Base-by-base conservation (phyloP, 2,888 invertebrate genomes). In the Alloplasta piceator region DNA sequence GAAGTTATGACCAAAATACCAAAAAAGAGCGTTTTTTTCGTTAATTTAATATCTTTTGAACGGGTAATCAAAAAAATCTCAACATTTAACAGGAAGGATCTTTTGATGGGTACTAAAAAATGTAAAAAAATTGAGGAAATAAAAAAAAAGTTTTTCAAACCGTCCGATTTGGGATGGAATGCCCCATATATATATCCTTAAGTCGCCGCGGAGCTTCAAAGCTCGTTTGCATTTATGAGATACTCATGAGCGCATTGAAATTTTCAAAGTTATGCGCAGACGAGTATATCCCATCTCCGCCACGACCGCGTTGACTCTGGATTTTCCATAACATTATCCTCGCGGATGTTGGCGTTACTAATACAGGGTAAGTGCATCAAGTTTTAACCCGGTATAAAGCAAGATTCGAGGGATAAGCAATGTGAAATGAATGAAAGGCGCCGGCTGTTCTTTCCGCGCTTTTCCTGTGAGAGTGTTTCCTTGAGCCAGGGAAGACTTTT, bases 161-260 rank as follows among this genome's bases (percentile, higher is more conserved):
- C n/a, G n/a, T n/a, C n/a, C n/a, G n/a, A n/a, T n/a, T n/a, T n/a
- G n/a, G n/a, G n/a, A n/a, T n/a, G n/a, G n/a, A n/a, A n/a, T n/a
- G n/a, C n/a, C n/a, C n/a, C n/a, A n/a, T n/a, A 26, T 26, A 26
- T 26, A 26, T 26, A 26, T 26, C 26, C 26, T 26, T 26, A 26
- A 26, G 26, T 26, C 56, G 60, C 64, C 58, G 60, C 26, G 36
- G 58, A 71, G 78, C 77, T 72, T 77, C 61, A 61, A 26, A 68
- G 67, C 77, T 82, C 77, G 74, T 80, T 82, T 82, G 75, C 83
- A 82, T 83, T 82, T 82, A 82, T 82, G 74, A 82, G 82, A 82
- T 81, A 78, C 77, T 83, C 74, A 63, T 64, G 67, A 64, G 67
- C 75, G 78, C 79, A 82, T 82, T 75, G 74, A 64, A 79, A 82